Evolutionary conservation across 2,888 invertebrate species (phyloP).

Genomic region (Drosophila barbarae): DNA sequence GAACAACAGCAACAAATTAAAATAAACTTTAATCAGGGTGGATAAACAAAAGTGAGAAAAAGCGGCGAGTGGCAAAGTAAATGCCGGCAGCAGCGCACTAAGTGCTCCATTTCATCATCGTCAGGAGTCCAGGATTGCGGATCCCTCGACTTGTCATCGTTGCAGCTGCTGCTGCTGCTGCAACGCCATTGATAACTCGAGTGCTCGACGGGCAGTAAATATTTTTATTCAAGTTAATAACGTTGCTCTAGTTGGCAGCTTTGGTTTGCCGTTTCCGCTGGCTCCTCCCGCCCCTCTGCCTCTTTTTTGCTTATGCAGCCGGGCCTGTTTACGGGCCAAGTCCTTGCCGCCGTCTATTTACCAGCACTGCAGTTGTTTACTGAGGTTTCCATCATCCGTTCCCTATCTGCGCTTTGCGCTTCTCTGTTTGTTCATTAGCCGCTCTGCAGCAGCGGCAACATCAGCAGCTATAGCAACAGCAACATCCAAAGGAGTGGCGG

Average conservation of each 20-base stretch:
- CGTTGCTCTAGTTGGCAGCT: slow-evolving; percentile 53
- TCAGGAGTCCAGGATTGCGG: slow-evolving; percentile 34
- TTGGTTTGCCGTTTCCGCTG: slow-evolving; percentile 47
- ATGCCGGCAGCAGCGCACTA: slow-evolving; percentile 58
- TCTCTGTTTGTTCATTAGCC: slow-evolving; percentile 70
- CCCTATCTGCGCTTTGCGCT: slow-evolving; percentile 29
- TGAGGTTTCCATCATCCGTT: slow-evolving; percentile 71
- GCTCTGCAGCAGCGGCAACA: slow-evolving; percentile 48
- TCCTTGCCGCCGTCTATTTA: slow-evolving; percentile 58
- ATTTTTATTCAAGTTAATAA: slow-evolving; percentile 74
- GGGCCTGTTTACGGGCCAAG: slow-evolving; percentile 62
- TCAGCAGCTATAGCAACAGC: slow-evolving; percentile 29
- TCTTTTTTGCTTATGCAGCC: slow-evolving; percentile 61
- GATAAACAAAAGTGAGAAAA: slow-evolving; percentile 52
- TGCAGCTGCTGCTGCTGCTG: slow-evolving; percentile 39
- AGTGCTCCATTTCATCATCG: slow-evolving; percentile 65
- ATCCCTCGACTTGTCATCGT: slow-evolving; percentile 44
- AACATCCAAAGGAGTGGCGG: slow-evolving; percentile 39
- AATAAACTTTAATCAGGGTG: slow-evolving; percentile 67
- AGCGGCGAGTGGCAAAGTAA: slow-evolving; percentile 58
- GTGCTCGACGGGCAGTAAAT: slow-evolving; percentile 63
- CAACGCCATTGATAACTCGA: slow-evolving; percentile 55
- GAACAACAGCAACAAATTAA: slow-evolving; percentile 61
- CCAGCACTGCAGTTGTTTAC: slow-evolving; percentile 64
- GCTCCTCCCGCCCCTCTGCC: neutral